These are phyloP conservation scores for Desmophyllum pertusum DNA, from an alignment of 92 coral and sea anemone genomes.

Conservation along the genomic window DNA sequence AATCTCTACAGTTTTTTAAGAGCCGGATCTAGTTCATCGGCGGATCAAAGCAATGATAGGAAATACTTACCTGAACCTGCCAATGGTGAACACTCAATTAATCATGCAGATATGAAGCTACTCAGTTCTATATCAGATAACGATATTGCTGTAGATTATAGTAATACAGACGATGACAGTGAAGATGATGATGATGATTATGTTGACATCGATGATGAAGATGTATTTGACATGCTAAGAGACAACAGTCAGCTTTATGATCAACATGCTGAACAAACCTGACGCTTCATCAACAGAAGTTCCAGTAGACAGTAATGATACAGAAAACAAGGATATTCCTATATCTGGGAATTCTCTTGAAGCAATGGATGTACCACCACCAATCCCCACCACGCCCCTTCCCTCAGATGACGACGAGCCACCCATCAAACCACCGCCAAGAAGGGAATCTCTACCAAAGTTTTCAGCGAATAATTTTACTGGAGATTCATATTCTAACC, in stretches of 20 bases:
- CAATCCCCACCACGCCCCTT: conserved; percentile 91
- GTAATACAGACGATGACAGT: conserved; percentile 17
- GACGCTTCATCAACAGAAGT: conserved; percentile 4
- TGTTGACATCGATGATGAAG: conserved; percentile 63
- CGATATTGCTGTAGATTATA: neutral
- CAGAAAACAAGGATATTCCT: neutral
- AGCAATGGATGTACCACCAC: conserved; percentile 72
- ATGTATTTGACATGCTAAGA: conserved; percentile 86
- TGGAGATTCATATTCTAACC: conserved; percentile 20
- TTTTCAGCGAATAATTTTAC: conserved; percentile 32
- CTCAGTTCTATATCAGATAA: conserved; percentile 11
- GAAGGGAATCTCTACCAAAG: conserved; percentile 58
- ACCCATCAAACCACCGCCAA: conserved; percentile 63
- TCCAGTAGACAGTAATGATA: neutral
- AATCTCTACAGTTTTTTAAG: conserved; percentile 15
- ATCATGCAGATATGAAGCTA: neutral
- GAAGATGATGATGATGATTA: conserved; percentile 30
- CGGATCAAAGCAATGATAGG: neutral
- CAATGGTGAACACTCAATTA: neutral
- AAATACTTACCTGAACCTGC: neutral
- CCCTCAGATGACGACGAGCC: conserved; percentile 91
- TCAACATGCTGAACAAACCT: conserved; percentile 51
- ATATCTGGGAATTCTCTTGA: conserved; percentile 25
- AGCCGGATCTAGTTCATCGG: conserved; percentile 5
- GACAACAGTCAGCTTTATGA: conserved; percentile 82